Base-by-base conservation (phyloP, 2,888 invertebrate species). In the Drosophila koepferae region DNA sequence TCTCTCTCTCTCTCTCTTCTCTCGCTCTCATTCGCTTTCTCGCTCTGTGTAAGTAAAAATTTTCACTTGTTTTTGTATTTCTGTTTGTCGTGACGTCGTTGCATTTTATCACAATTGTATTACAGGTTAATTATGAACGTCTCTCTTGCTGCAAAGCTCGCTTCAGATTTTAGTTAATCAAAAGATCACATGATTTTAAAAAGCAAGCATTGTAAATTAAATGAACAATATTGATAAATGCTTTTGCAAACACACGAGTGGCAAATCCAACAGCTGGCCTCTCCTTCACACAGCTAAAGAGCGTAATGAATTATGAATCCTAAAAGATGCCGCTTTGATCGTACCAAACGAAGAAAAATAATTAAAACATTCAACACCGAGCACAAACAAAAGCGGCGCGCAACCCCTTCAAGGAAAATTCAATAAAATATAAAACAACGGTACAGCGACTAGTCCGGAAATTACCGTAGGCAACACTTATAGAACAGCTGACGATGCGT, bases 401-500 rank as follows among this genome's bases (percentile, higher is more conserved):
- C 68, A 61, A 63, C 62, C 48, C 65, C 48, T 69, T 62, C 40
- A 56, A 66, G 73, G 83, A 86, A 90, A 90, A 90, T 86, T 86
- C 90, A 90, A 86, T 90, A 90, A 86, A 82, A 79, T 76, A 74
- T 72, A 75, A 88, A 83, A 90, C 77, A 85, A 82, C 72, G 72
- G 73, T 70, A 65, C 61, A 51, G 34, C 64, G 65, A 49, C 56
- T 44, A 55, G 70, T 68, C 72, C 74, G 81, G 72, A 90, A 86
- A 88, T 77, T 77, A 77, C 90, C 67, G 83, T 76, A 76, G 69
- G 60, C 65, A 79, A 65, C 60, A 73, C 71, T 72, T 72, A 41
- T 58, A 87, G 61, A 87, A 90, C 86, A 87, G 86, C 86, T 87
- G 86, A 90, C 77, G 89, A 87, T 87, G 86, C 86, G 86, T 87